Conservation (phyloP, 2,113 vertebrate species). For the Murina feae region DNA sequence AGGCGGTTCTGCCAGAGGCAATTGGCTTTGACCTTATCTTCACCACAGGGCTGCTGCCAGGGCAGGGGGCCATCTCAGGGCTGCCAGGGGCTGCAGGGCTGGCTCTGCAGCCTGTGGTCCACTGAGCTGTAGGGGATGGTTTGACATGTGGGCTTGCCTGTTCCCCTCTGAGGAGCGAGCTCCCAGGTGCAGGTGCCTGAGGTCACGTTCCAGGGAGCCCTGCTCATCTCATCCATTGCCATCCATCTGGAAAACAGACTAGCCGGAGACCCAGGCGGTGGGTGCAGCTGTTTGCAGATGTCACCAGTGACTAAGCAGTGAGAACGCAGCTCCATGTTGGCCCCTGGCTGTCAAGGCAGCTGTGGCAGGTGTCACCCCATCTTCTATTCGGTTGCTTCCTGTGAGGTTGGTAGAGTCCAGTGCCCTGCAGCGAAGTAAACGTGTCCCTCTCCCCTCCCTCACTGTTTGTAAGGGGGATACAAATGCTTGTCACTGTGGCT, state of each 20-base stretch:
- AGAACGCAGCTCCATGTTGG: not conserved
- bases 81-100: not conserved
- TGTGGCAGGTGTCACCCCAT: not conserved
- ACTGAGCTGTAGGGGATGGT: not conserved
- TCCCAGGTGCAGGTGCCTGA: not conserved
- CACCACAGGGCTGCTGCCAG: not conserved
- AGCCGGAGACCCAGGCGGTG: not conserved
- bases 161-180: not conserved
- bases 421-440: not conserved
- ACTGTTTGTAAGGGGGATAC: not conserved
- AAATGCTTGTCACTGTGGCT: not conserved
- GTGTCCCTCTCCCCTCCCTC: not conserved
- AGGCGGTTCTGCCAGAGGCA: not conserved
- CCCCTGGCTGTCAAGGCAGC: fast-evolving
- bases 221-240: not conserved
- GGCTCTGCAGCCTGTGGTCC: not conserved
- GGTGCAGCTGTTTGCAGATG: conserved; percentile 38
- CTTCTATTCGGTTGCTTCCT: conserved; percentile 9
- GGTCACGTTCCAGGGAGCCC: not conserved
- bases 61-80: fast-evolving
- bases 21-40: not conserved
- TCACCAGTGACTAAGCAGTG: not conserved
- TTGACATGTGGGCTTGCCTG: not conserved
- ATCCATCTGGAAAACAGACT: conserved; percentile 24
- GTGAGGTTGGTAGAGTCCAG: not conserved